These are phyloP conservation scores for Cyprinodon brontotheroides DNA, from an alignment of 2,113 vertebrate genomes.

Conservation along the genomic window DNA sequence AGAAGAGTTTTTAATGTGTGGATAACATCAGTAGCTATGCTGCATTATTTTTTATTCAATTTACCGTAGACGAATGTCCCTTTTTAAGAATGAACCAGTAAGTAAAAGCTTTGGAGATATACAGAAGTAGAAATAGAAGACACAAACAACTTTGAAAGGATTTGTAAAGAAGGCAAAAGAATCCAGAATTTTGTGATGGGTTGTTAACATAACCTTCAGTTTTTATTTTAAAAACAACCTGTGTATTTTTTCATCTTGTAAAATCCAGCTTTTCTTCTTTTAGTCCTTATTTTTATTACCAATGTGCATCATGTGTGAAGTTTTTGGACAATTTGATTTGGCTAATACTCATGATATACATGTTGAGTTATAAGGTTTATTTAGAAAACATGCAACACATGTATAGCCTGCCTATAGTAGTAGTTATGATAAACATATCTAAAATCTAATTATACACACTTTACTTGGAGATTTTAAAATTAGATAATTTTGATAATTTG, in stretches of 20 bases:
- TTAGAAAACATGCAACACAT: background rate
- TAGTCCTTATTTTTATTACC: too few species aligned
- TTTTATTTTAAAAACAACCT: background rate
- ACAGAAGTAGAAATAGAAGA: background rate
- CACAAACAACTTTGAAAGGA: background rate
- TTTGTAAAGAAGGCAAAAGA: background rate
- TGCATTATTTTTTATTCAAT: conserved; percentile 7
- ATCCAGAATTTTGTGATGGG: background rate
- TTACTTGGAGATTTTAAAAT: background rate
- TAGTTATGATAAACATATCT: background rate
- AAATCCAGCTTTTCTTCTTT: too few species aligned
- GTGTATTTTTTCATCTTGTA: too few species aligned
- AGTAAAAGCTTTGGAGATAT: background rate
- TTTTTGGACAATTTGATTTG: background rate
- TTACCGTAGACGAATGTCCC: too few species aligned
- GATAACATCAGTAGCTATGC: conserved; percentile 11
- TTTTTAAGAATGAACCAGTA: background rate
- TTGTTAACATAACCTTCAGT: background rate
- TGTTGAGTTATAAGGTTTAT: background rate
- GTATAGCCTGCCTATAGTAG: background rate
- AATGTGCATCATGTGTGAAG: background rate
- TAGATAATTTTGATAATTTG: background rate
- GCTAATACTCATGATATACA: background rate
- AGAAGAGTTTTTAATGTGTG: conserved; percentile 29
- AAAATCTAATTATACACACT: background rate